Base-by-base conservation (phyloP, 2,113 vertebrate species). In the Thermophis baileyi region DNA sequence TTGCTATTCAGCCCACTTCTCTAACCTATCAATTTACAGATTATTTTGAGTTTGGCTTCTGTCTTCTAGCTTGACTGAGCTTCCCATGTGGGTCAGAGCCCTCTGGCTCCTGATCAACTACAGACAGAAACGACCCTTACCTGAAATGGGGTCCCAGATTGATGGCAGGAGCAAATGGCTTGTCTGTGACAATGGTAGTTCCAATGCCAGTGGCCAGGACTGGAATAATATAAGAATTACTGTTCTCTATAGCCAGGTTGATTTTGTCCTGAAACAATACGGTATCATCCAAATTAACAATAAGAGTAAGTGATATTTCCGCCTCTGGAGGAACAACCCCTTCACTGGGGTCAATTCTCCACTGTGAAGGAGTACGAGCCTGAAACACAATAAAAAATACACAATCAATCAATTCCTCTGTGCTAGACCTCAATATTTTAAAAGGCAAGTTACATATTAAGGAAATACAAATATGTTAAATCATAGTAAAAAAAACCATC, bases 141-240 rank as follows among this genome's bases (percentile, higher is more conserved):
- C 98, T 99, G 96, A 99, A 99, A 91, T 97, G 97, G 7, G 97
- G 94, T 49, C 99, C 99, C 47, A 99, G 50, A 90, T 98, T 96
- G 22, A 99, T 96, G 55, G 95, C 96, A 0, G 98, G 98, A 16
- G 93, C 93, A 54, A 99, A 98, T 20, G 98, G 97, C 60, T 93
- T 97, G 96, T 99, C 97, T 0, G 97, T 98, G 95, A 98, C 95
- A 27, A 99, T 98, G 0, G 98, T 98, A 16, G 98, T 98, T n/a
- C 98, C 98, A 0, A 93, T 97, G 91, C 98, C 99, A 0, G 92
- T 95, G 85, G 98, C 99, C 6, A 44, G 92, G 50, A 99, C 92
- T 0, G 94, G 60, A 27, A 99, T 96, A 30, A 27, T 81, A 6
- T 96, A 97, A 9, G 91, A 96, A 27, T n/a, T 96, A 92, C 98